Evolutionary conservation across 2,888 invertebrate species (phyloP).

Genomic region (Coleophora deauratella): DNA sequence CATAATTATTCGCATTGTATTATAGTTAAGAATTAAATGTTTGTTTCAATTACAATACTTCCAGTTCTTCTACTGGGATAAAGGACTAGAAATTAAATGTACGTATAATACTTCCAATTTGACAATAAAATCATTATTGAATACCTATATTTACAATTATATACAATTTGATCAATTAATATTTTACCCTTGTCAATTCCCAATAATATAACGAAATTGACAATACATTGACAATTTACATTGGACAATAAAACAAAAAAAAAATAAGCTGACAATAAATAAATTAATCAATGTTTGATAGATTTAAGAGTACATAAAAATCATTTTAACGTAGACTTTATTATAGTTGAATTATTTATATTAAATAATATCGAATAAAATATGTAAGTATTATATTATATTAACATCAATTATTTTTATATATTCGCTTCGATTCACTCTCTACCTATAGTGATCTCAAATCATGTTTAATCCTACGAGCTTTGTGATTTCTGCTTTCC

Average conservation of each 20-base stretch:
- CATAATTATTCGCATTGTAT: slow-evolving; percentile 48
- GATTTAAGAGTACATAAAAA: slow-evolving; percentile 23
- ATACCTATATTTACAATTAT: slow-evolving; percentile 20
- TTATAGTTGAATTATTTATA: background rate
- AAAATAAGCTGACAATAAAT: slow-evolving; percentile 39
- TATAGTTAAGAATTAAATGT: slow-evolving; percentile 59
- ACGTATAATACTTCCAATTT: slow-evolving; percentile 24
- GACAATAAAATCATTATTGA: slow-evolving; percentile 41
- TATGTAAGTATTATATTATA: too few species aligned
- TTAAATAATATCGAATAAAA: too few species aligned
- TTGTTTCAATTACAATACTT: too few species aligned
- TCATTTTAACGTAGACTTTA: too few species aligned
- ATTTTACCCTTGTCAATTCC: slow-evolving; percentile 54
- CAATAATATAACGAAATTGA: slow-evolving; percentile 34
- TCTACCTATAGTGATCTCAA: too few species aligned
- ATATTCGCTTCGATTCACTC: slow-evolving; percentile 10
- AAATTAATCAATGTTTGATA: slow-evolving; percentile 44
- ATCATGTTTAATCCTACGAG: too few species aligned
- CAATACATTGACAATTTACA: slow-evolving; percentile 6
- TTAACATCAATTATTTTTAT: too few species aligned
- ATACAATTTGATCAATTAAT: slow-evolving; percentile 59
- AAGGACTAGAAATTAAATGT: slow-evolving; percentile 10
- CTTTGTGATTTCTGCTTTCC: too few species aligned
- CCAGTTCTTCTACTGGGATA: slow-evolving; percentile 7
- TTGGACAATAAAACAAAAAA: background rate